phyloP scores from a whole-genome alignment of 2,797 vertebrate species.

The Etheostoma nigrum region DNA sequence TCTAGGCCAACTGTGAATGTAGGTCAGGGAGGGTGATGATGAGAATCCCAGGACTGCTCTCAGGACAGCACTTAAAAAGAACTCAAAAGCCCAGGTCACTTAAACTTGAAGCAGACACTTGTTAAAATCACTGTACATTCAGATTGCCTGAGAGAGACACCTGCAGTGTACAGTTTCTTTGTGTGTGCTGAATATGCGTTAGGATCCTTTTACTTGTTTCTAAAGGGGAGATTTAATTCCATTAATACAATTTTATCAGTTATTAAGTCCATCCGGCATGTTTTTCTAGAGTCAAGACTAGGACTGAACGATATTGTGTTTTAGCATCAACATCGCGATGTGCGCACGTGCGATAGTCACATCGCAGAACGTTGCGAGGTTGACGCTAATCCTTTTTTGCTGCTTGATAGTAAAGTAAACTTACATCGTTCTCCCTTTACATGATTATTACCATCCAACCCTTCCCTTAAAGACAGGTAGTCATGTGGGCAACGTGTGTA shows the following conservation, averaged over 20 bases:
- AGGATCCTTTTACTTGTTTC: background rate
- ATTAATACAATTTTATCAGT: background rate
- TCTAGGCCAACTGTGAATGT: conserved; percentile 60
- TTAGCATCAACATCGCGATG: no score
- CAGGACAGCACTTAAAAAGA: conserved; percentile 25
- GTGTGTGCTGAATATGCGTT: background rate
- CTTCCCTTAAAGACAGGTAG: no score
- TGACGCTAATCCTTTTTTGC: no score
- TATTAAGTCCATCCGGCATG: background rate
- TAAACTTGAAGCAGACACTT: conserved; percentile 7
- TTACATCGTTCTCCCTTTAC: no score
- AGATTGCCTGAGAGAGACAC: background rate
- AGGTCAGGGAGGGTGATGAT: conserved; percentile 73
- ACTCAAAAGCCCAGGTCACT: background rate
- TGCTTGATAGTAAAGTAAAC: no score
- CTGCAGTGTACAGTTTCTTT: background rate
- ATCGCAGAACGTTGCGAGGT: no score
- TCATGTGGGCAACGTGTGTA: no score
- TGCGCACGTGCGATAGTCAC: no score
- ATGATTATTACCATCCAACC: no score
- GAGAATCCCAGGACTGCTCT: conserved; percentile 68
- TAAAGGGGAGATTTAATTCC: no score
- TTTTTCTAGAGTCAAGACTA: background rate
- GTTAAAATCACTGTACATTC: conserved; percentile 1
- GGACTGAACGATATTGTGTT: no score